Evolutionary conservation across 2,113 vertebrate genomes (phyloP).

Genomic region (Rafetus swinhoei): DNA sequence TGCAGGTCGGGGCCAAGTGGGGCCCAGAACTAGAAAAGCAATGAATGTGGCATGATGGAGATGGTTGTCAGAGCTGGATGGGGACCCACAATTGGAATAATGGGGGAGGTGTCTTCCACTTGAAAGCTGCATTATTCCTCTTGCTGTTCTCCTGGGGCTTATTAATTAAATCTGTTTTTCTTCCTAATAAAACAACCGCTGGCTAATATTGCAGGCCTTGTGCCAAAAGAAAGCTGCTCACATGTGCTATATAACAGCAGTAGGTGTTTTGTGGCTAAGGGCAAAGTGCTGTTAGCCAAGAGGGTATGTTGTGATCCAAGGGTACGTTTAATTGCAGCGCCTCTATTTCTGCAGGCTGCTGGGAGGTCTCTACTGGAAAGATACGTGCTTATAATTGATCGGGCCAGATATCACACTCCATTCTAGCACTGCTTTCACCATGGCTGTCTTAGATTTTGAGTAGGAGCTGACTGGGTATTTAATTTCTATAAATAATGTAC

Average conservation of each 20-base stretch:
- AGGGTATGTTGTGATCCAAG: background rate
- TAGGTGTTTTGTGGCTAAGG: background rate
- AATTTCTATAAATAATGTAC: background rate
- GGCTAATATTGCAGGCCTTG: background rate
- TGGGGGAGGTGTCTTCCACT: background rate
- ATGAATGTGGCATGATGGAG: background rate
- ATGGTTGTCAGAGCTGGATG: background rate
- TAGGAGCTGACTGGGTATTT: background rate
- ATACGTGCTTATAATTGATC: background rate
- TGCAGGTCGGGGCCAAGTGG: background rate
- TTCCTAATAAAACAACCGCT: background rate
- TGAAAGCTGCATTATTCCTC: background rate
- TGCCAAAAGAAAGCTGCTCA: background rate
- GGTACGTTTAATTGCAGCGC: background rate
- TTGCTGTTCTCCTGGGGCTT: background rate
- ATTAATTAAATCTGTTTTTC: background rate
- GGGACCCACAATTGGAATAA: background rate
- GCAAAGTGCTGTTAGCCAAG: background rate
- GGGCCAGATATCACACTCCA: background rate
- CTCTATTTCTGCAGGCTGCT: background rate
- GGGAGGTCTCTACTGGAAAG: background rate
- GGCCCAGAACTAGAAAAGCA: background rate
- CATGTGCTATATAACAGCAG: background rate
- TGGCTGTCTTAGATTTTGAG: background rate
- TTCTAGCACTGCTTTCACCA: background rate